Evolutionary conservation across 2,113 vertebrate genomes (phyloP), one percentile per base, ranked within the genome.

Genomic region (Pterophyllum scalare): DNA sequence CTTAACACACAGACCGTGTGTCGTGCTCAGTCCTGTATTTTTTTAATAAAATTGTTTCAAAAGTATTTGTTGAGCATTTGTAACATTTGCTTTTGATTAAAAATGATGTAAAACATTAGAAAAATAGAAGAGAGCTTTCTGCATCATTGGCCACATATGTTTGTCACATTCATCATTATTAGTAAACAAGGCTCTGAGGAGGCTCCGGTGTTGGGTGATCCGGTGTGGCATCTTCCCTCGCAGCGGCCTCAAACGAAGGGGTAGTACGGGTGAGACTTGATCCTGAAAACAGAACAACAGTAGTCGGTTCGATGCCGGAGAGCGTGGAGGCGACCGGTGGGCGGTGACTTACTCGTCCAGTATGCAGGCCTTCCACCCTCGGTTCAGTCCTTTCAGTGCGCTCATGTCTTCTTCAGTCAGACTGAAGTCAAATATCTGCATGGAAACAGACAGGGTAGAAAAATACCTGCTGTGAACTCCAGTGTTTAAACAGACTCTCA

Each of bases 361-460:
- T 1, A 24, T 0, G 56, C 81, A 91, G 58, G 92, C 46, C 61
- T 33, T 95, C 93, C 94, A 95, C 5, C 93, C 94, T 40, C 93
- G 93, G 83, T 96, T 76, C 20, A 97, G 93, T 3, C 89, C 89
- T 24, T 58, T 87, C 38, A 97, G 91, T 0, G 86, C 76, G 2
- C 2, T 59, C 90, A 96, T 91, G 65, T 96, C 95, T 3, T 95
- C 94, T 3, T 94, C 87, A 17, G 82, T 87, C 89, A 97, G 85
- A 28, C 59, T 72, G 81, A 96, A 96, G 85, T 95, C 93, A 92
- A 96, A 96, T 59, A 96, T 94, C 96, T 97, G 89, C 11, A 85
- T 2, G 10, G 19, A 64, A 19, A 43, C 17, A 17, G 6, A 22
- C 2, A n/a, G 40, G 11, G 7, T 62, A 15, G 40, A 75, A 22